Evolutionary conservation across 2,888 invertebrate genomes (phyloP).

Genomic region (Cerastoderma edule): DNA sequence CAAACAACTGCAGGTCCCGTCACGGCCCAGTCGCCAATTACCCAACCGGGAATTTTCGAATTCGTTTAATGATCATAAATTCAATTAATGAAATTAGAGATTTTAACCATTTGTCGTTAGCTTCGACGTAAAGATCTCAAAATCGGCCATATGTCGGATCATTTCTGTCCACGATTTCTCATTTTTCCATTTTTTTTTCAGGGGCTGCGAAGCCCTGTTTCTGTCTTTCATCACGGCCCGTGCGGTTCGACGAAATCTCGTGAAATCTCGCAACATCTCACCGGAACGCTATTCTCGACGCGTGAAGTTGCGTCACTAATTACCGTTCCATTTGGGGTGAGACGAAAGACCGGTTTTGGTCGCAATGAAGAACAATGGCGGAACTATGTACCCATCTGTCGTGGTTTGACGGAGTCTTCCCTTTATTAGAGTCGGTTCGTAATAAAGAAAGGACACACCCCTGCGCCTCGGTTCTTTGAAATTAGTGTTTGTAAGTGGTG

Average conservation of each 20-base stretch:
- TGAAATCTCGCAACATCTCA: slow-evolving; percentile 54
- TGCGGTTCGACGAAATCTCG: slow-evolving; percentile 36
- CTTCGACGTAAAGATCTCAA: slow-evolving; percentile 17
- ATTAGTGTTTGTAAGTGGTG: neutral
- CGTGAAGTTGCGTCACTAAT: slow-evolving; percentile 69
- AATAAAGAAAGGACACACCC: neutral
- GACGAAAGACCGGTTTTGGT: slow-evolving; percentile 47
- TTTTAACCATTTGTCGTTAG: slow-evolving; percentile 44
- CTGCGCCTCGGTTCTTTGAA: too few species aligned
- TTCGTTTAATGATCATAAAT: slow-evolving; percentile 61
- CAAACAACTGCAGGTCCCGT: slow-evolving; percentile 27
- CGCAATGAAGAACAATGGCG: slow-evolving; percentile 40
- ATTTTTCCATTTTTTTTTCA: too few species aligned
- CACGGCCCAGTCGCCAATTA: slow-evolving; percentile 25
- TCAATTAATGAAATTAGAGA: slow-evolving; percentile 63
- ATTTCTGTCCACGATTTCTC: slow-evolving; percentile 41
- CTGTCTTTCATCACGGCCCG: slow-evolving; percentile 12
- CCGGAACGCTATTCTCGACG: slow-evolving; percentile 53
- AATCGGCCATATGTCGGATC: slow-evolving; percentile 57
- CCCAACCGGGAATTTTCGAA: slow-evolving; percentile 49
- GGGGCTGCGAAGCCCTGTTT: too few species aligned
- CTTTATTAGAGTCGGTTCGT: too few species aligned
- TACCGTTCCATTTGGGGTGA: slow-evolving; percentile 46
- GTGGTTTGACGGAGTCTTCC: slow-evolving; percentile 26
- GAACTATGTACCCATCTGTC: slow-evolving; percentile 60